A percentile compares a stretch with the other conserved stretches of the same genome.
These are phyloP conservation scores for Pedionomus torquatus DNA, from an alignment of 2,113 vertebrate species.

Conservation along the genomic window DNA sequence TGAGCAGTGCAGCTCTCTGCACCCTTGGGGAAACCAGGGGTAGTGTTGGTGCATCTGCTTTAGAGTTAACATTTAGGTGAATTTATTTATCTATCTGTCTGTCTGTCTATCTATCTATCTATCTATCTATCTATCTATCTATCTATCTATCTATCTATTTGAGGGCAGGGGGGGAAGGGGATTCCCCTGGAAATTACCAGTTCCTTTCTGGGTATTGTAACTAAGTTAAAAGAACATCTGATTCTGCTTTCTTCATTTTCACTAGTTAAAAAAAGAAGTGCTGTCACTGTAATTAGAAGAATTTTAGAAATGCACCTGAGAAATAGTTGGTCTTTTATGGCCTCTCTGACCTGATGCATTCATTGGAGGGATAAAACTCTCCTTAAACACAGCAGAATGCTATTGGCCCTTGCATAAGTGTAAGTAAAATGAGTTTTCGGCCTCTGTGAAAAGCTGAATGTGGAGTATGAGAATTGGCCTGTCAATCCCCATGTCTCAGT, in stretches of 20 bases:
- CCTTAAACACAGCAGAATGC: background rate
- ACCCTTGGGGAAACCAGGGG: background rate
- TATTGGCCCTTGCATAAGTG: rapidly evolving
- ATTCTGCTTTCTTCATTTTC: background rate
- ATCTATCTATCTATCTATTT: too few species aligned
- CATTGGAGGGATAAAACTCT: background rate
- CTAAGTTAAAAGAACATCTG: background rate
- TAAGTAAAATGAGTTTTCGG: background rate
- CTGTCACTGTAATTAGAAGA: background rate
- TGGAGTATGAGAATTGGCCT: background rate
- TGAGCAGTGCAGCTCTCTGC: background rate
- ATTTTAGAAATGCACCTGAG: background rate
- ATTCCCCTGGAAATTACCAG: background rate
- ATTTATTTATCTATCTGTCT: too few species aligned
- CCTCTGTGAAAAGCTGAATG: background rate
- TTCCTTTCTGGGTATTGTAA: background rate
- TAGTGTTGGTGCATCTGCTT: background rate
- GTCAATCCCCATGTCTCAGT: rapidly evolving
- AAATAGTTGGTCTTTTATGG: background rate
- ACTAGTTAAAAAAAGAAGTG: background rate
- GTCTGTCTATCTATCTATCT: too few species aligned
- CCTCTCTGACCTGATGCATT: background rate
- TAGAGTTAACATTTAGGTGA: background rate
- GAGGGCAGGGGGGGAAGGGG: too few species aligned
- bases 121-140: too few species aligned